Evolutionary conservation across 2,888 invertebrate species (phyloP).

Genomic region (Hyppa rectilinea): DNA sequence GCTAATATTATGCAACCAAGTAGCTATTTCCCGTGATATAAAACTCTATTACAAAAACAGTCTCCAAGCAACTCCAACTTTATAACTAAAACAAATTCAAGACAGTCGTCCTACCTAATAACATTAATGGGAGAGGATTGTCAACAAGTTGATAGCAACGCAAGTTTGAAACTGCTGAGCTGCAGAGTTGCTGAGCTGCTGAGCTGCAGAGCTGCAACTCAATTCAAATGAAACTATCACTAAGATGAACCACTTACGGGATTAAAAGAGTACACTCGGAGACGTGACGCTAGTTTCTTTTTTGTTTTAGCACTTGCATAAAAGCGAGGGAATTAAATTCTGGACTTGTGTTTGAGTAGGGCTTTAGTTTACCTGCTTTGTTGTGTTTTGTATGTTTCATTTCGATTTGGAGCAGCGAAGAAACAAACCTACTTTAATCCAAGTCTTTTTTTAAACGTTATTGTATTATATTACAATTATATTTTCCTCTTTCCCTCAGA

Average conservation of each 20-base stretch:
- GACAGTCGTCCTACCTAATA: constrained; percentile 54
- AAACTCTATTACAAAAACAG: constrained; percentile 13
- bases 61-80: constrained; percentile 14
- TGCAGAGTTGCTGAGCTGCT: constrained; percentile 31
- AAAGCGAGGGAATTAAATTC: constrained; percentile 33
- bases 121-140: constrained; percentile 61
- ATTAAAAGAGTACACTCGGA: constrained; percentile 68
- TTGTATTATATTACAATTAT: too few relatives aligned
- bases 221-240: constrained; percentile 67
- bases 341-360: not conserved
- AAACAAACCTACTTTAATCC: too few relatives aligned
- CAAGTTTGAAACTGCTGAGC: constrained; percentile 37
- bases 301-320: constrained; percentile 48
- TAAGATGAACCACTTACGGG: constrained; percentile 69
- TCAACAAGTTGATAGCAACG: constrained; percentile 52
- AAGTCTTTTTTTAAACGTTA: not conserved
- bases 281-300: constrained; percentile 28
- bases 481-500: not conserved
- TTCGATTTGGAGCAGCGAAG: not conserved
- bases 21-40: not conserved
- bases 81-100: constrained; percentile 50
- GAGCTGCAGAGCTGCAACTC: constrained; percentile 41
- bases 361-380: not conserved
- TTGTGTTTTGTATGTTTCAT: not conserved
- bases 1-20: not conserved